A percentile compares a stretch with the other conserved stretches of the same genome.
Conservation (phyloP, 2,113 vertebrate genomes). For the Anguilla rostrata region DNA sequence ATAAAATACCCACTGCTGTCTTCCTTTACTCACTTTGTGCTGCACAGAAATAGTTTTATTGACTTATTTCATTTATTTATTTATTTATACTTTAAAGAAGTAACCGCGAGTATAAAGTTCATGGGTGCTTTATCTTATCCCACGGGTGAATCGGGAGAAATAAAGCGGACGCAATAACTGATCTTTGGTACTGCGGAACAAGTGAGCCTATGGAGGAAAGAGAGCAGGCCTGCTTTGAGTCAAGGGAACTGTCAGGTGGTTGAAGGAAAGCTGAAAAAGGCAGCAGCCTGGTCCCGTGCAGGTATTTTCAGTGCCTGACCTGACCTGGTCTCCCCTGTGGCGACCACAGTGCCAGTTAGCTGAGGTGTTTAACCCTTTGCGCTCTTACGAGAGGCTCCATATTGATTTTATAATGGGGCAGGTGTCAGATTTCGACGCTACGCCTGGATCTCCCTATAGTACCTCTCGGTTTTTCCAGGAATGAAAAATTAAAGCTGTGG, state of each 20-base stretch:
- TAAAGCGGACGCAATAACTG: neutral
- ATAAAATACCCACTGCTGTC: neutral
- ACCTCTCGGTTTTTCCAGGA: neutral
- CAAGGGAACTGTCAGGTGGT: no score
- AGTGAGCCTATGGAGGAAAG: neutral
- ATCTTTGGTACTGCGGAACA: neutral
- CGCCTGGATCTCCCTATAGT: neutral
- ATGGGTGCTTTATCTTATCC: neutral
- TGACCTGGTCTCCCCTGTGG: neutral
- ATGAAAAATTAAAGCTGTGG: neutral
- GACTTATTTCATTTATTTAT: no score
- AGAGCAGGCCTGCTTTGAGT: neutral
- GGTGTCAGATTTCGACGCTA: neutral
- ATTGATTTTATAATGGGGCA: conserved; percentile 24
- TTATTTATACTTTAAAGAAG: neutral
- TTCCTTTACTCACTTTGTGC: neutral
- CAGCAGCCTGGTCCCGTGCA: neutral
- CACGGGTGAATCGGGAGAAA: neutral
- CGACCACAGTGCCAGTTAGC: neutral
- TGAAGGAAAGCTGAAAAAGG: neutral
- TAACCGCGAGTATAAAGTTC: neutral
- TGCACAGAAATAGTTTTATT: neutral
- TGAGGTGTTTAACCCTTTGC: neutral
- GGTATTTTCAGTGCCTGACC: neutral
- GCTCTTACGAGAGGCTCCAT: neutral